Evolutionary conservation across 2,888 invertebrate genomes (phyloP), one percentile per base, ranked within the genome.

Genomic region (Ennomos erosarius): DNA sequence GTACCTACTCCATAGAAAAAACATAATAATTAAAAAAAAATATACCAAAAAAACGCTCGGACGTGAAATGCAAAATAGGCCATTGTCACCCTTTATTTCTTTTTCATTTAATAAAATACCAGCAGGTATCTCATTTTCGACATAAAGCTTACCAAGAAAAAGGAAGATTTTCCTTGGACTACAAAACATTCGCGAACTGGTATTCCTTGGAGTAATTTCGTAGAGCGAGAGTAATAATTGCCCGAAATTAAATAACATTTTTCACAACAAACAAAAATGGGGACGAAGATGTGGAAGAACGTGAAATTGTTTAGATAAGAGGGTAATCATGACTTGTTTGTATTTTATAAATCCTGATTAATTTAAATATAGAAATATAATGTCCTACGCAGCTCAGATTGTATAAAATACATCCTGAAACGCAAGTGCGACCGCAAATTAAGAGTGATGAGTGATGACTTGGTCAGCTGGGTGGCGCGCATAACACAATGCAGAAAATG

Each of bases 201-300:
- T 87, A 89, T 90, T 88, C 90, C 90, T 90, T 85, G 70, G 90
- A 89, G 91, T 90, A 91, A 91, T 91, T 90, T 82, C 81, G 88
- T 83, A 86, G 85, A 90, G 87, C 87, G 88, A 86, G 84, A 87
- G 88, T 89, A 90, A 91, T 91, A 88, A 91, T 90, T 91, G 90
- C 86, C 80, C 70, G 75, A 87, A 90, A 91, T 91, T 90, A 90
- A 90, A 91, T 90, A 88, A 88, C 81, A 90, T 85, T 87, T 86
- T 88, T 89, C 87, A 87, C 85, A 87, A 89, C 85, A 87, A 85
- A 86, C 84, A 83, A 85, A 87, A 85, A 87, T 85, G 83, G 83
- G 81, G 77, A 81, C 74, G 81, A 79, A 84, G 86, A 87, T 83
- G 78, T 71, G 78, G 81, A 77, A 76, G 78, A 81, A 83, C 78